These are phyloP conservation scores for Carassius gibelio DNA, from an alignment of 2,113 vertebrate species.

Conservation along the genomic window DNA sequence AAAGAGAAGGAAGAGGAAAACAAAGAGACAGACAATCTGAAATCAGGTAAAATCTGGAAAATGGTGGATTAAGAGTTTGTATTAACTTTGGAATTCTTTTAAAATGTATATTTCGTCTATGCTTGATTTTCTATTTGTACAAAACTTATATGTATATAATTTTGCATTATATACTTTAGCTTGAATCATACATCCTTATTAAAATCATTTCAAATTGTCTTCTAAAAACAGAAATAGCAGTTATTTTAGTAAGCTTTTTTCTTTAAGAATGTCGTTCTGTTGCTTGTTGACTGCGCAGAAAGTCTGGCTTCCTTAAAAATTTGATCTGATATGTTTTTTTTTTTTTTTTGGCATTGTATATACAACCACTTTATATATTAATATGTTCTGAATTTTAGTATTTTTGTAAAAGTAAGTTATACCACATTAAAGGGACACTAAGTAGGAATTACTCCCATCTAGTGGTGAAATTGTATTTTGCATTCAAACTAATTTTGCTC, in stretches of 20 bases:
- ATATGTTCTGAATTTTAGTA: neutral
- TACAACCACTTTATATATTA: neutral
- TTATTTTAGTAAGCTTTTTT: neutral
- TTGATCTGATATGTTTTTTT: too few species aligned
- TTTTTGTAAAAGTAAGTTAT: neutral
- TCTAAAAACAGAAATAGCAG: neutral
- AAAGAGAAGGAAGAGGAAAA: neutral
- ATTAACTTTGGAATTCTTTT: too few species aligned
- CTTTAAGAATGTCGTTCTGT: neutral
- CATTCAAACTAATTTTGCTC: too few species aligned
- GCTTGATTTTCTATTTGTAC: too few species aligned
- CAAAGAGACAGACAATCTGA: neutral
- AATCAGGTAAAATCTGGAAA: neutral
- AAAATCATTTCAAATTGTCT: neutral
- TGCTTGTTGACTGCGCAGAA: neutral
- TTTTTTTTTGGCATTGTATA: too few species aligned
- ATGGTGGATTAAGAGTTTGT: neutral
- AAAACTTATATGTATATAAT: too few species aligned
- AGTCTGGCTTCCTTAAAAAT: neutral
- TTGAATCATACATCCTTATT: neutral
- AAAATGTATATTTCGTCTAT: too few species aligned
- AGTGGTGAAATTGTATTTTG: too few species aligned
- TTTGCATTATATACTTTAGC: too few species aligned
- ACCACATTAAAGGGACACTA: too few species aligned
- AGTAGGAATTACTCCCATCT: too few species aligned